Conservation (phyloP, 2,113 vertebrate species). For the Sorex araneus region DNA sequence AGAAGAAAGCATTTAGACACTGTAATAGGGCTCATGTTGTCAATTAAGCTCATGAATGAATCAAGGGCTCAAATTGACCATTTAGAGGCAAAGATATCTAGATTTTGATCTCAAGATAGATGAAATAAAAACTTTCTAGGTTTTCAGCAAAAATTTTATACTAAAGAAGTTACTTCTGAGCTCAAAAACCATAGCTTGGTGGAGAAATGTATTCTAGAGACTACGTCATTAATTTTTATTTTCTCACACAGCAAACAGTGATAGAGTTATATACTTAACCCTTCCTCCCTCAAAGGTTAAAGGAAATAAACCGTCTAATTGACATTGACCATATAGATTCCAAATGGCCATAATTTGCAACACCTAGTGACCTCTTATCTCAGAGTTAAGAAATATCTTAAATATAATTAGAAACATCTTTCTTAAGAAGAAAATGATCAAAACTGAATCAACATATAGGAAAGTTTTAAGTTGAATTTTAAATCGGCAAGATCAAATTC, state of each 20-base stretch:
- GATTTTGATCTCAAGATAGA: too few species aligned
- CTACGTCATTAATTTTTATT: conserved; percentile 16
- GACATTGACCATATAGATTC: conserved; percentile 20
- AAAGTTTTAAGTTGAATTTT: conserved; percentile 45
- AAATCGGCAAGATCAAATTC: conserved; percentile 2
- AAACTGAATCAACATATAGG: conserved; percentile 30
- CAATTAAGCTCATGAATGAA: background rate
- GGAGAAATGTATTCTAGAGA: background rate
- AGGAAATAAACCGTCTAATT: conserved; percentile 9
- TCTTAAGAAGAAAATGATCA: conserved; percentile 58
- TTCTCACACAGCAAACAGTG: background rate
- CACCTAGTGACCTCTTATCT: background rate
- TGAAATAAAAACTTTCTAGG: background rate
- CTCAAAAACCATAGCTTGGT: background rate
- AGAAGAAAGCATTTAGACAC: conserved; percentile 25
- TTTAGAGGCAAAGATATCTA: background rate
- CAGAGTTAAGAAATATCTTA: conserved; percentile 56
- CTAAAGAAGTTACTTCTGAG: background rate
- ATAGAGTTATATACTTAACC: background rate
- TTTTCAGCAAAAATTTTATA: background rate
- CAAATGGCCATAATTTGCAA: conserved; percentile 16
- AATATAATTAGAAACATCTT: conserved; percentile 42
- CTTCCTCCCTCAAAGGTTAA: background rate
- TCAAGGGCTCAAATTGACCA: background rate
- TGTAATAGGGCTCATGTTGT: background rate